A percentile compares a stretch with the other conserved stretches of the same genome.
phyloP scores from a whole-genome alignment of 2,113 vertebrate species.

The Muscicapa adusta region DNA sequence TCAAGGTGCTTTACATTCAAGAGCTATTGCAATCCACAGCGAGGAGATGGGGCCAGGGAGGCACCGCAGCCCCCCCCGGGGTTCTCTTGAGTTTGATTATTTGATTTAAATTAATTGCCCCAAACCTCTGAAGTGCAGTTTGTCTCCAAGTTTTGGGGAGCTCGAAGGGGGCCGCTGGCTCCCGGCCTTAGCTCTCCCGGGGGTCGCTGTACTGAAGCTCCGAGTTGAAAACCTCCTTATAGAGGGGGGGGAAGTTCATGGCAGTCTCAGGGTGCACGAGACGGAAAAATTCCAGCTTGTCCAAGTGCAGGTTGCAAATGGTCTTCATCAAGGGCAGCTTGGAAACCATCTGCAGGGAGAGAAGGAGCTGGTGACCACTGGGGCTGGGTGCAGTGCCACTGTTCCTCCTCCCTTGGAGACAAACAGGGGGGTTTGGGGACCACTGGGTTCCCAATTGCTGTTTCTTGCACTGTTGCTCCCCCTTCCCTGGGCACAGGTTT shows the following conservation, averaged over 20 bases:
- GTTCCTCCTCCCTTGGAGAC: not conserved
- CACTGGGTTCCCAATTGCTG: rapidly evolving
- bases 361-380: not conserved
- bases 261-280: slow-evolving; percentile 86
- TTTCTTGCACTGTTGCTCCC: rapidly evolving
- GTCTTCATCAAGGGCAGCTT: slow-evolving; percentile 87
- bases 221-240: slow-evolving; percentile 86
- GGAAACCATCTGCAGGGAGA: slow-evolving; percentile 79
- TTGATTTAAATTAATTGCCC: slow-evolving; percentile 22
- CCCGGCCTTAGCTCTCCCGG: slow-evolving; percentile 75
- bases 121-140: not conserved
- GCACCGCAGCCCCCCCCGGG: not conserved
- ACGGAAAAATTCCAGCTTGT: slow-evolving; percentile 90
- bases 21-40: slow-evolving; percentile 52
- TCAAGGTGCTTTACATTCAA: slow-evolving; percentile 72
- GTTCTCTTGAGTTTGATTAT: slow-evolving; percentile 26
- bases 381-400: not conserved
- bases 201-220: slow-evolving; percentile 84
- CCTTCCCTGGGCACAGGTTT: not conserved
- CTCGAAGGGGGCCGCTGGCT: not conserved
- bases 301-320: slow-evolving; percentile 89
- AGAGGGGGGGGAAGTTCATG: slow-evolving; percentile 85
- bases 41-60: not conserved
- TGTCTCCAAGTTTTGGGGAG: not conserved
- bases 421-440: not conserved